Base-by-base conservation (phyloP, 2,888 invertebrate species). In the Sussaba pulchella region DNA sequence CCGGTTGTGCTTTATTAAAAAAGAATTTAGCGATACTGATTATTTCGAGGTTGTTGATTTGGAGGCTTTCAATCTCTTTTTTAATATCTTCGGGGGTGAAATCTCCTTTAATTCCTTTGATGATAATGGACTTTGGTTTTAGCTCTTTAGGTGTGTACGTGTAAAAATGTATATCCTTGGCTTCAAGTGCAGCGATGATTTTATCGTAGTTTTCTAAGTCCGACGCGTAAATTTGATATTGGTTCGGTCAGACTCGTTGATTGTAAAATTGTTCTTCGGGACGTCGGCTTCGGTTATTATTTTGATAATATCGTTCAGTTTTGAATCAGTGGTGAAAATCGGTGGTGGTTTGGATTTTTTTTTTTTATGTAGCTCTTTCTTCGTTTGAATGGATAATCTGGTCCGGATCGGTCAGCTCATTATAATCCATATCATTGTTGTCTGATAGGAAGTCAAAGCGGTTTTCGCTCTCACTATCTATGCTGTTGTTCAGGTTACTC, bases 51-150 rank as follows among this genome's bases (percentile, higher is more conserved):
- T 67, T 59, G 0, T 31, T 12, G 0, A 78, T 14, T 1, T 67
- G 14, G 0, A 61, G 50, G 0, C 59, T 36, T 1, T 19, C 24
- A 0, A 78, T 10, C 8, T 73, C 59, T 31, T 59, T 19, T 17
- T 73, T 63, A n/a, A 78, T 50, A 1, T 67, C 72, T 9, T 66
- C 39, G 5, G 26, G 14, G n/a, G 36, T 39, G 24, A 75, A 75
- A 0, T 61, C 10, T 1, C 69, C 69, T 1, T 26, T 14, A 1
- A 76, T 63, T 5, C 50, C 52, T 43, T 69, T 70, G 1, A 76
- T 31, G 0, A 63, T 0, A 4, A 63, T 10, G 0, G 63, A 43
- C 19, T 76, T 70, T 2, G 76, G 70, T 17, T 36, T 61, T 0
- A 52, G 26, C 3, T 61, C 41, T 6, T 12, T 43, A 9, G 76